Conservation (phyloP, 2,797 vertebrate genomes). For the Allenopithecus nigroviridis region DNA sequence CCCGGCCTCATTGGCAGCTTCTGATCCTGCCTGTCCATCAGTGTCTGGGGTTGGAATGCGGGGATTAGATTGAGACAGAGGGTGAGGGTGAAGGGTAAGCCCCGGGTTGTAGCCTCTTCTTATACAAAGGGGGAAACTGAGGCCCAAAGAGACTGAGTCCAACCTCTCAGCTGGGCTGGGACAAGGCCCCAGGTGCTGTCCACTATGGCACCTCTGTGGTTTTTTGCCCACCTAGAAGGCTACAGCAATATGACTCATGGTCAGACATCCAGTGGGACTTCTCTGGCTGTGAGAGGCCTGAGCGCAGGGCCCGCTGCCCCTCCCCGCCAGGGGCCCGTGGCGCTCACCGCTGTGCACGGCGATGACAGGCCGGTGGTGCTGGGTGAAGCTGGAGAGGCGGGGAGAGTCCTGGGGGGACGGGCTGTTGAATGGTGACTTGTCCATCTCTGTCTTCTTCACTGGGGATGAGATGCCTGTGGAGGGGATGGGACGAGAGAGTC, state of each 20-base stretch:
- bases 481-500: not conserved
- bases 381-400: conserved; percentile 94
- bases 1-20: rapidly evolving
- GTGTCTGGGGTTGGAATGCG: not conserved
- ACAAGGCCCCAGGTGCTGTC: rapidly evolving
- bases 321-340: rapidly evolving
- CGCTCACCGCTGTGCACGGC: conserved; percentile 97
- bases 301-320: rapidly evolving
- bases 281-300: not conserved
- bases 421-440: conserved; percentile 91
- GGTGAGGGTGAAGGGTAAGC: not conserved
- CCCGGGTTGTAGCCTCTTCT: not conserved
- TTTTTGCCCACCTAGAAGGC: not conserved
- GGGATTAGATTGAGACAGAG: not conserved
- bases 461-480: conserved; percentile 93
- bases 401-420: conserved; percentile 97
- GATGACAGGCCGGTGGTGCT: conserved; percentile 98
- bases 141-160: not conserved
- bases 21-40: not conserved
- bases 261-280: not conserved
- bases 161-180: not conserved
- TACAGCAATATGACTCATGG: rapidly evolving
- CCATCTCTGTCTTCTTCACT: conserved; percentile 97
- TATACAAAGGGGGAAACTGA: not conserved
- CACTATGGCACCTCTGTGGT: rapidly evolving